Percentiles rank a stretch among this genome's conserved stretches.
These are phyloP conservation scores for Leucoma salicis DNA, from an alignment of 2,888 invertebrate species.

Conservation along the genomic window DNA sequence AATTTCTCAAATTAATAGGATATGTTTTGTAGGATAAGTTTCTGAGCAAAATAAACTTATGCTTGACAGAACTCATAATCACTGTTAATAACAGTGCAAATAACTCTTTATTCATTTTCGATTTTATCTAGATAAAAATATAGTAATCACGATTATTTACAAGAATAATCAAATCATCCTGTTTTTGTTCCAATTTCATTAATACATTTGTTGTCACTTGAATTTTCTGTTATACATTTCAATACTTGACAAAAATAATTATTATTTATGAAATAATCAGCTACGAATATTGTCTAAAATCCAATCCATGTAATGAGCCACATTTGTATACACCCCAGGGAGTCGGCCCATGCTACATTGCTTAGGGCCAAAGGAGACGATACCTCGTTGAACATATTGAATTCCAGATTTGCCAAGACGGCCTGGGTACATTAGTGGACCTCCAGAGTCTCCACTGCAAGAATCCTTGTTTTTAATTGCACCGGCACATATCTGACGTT, in stretches of 20 bases:
- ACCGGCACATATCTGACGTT: constrained; percentile 80
- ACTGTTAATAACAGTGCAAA: no score
- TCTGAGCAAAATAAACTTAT: no score
- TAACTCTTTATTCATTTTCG: no score
- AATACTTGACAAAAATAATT: background rate
- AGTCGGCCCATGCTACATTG: constrained; percentile 72
- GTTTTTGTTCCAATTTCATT: no score
- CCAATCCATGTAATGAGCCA: constrained; percentile 82
- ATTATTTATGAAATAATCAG: constrained; percentile 15
- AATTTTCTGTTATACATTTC: no score
- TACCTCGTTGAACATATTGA: constrained; percentile 82
- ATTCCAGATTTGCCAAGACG: constrained; percentile 47
- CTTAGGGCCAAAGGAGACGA: constrained; percentile 81
- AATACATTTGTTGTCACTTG: no score
- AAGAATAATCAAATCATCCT: no score
- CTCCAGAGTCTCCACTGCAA: constrained; percentile 86
- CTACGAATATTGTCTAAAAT: constrained; percentile 75
- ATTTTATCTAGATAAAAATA: no score
- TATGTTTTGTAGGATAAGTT: no score
- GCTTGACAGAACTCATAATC: no score
- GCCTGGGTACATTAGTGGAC: constrained; percentile 80
- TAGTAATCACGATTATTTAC: no score
- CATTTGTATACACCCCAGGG: constrained; percentile 84
- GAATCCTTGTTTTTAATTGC: constrained; percentile 81
- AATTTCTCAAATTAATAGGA: no score